Base-by-base conservation (phyloP, 2,797 vertebrate species). In the Pteropus rufus region DNA sequence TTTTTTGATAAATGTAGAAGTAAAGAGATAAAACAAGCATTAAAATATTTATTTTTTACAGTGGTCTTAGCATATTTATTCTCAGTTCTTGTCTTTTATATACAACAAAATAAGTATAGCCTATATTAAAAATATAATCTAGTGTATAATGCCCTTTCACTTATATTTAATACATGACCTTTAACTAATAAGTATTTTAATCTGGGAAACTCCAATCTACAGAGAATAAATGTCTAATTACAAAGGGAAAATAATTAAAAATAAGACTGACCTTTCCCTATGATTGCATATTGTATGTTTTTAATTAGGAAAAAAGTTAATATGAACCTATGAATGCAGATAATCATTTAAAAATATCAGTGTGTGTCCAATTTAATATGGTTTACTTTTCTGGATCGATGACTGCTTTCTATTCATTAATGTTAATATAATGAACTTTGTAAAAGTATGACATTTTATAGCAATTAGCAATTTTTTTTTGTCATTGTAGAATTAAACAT, bases 331-430 rank as follows among this genome's bases (percentile, higher is more conserved):
- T 64, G 46, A 90, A 76, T 10, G 54, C 1, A 12, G 2, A 11
- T 67, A 98, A 58, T 83, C 29, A 83, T 97, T 96, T 93, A 81
- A 67, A 97, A 97, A 98, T 85, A 72, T 15, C 90, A 96, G 0
- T 21, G 0, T 81, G 3, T 58, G 84, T 41, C 41, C 82, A 90
- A 70, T 14, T 94, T 89, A 86, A 49, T 90, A n/a, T 70, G 1
- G 34, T 62, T 72, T 95, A 24, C 46, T 97, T 94, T 91, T 95
- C 58, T 64, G 7, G 5, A 92, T 56, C 7, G 91, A 60, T 87
- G 65, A 72, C 12, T 86, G 6, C 21, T 93, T 85, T 88, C 18
- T 88, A 26, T 80, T 90, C 77, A 87, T 72, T 89, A 95, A 89
- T 9, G 54, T 2, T 72, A 69, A 64, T 83, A 41, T 46, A 96